Percentiles rank a stretch among this genome's conserved stretches.
Evolutionary conservation across 2,888 invertebrate species (phyloP).

Genomic region (Agrypnus murinus): DNA sequence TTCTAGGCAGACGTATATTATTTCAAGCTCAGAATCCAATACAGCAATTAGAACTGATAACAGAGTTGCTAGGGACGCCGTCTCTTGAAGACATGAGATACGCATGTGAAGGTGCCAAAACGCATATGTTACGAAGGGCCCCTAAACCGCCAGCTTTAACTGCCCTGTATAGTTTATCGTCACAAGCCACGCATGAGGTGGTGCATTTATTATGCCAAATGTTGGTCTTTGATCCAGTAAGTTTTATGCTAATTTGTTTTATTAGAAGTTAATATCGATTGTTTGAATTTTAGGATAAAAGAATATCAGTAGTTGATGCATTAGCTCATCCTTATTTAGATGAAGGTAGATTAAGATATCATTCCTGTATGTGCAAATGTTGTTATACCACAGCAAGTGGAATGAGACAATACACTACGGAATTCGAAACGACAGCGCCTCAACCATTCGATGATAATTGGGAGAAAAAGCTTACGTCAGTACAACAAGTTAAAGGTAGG

Average conservation of each 20-base stretch:
- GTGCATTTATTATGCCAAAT: conserved; percentile 97
- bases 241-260: conserved; percentile 61
- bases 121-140: conserved; percentile 91
- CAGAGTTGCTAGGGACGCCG: conserved; percentile 97
- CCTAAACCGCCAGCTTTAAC: conserved; percentile 92
- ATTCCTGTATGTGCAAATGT: conserved; percentile 99
- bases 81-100: conserved; percentile 96
- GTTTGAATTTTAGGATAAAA: conserved; percentile 81
- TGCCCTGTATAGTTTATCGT: conserved; percentile 90
- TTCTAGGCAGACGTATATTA: conserved; percentile 94
- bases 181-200: conserved; percentile 97
- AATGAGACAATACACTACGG: conserved; percentile 90
- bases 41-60: conserved; percentile 97
- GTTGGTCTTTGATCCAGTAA: conserved; percentile 98
- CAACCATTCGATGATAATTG: conserved; percentile 96
- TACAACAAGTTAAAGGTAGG: conserved; percentile 95
- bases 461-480: conserved; percentile 95
- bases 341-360: conserved; percentile 98
- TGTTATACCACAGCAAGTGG: conserved; percentile 88
- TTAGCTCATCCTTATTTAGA: conserved; percentile 98
- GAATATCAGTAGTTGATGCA: conserved; percentile 96
- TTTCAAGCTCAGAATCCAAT: conserved; percentile 99
- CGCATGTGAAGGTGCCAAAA: conserved; percentile 96
- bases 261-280: not conserved
- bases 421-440: conserved; percentile 94